Evolutionary conservation across 2,113 vertebrate genomes (phyloP).

Genomic region (Oreochromis spilurus): DNA sequence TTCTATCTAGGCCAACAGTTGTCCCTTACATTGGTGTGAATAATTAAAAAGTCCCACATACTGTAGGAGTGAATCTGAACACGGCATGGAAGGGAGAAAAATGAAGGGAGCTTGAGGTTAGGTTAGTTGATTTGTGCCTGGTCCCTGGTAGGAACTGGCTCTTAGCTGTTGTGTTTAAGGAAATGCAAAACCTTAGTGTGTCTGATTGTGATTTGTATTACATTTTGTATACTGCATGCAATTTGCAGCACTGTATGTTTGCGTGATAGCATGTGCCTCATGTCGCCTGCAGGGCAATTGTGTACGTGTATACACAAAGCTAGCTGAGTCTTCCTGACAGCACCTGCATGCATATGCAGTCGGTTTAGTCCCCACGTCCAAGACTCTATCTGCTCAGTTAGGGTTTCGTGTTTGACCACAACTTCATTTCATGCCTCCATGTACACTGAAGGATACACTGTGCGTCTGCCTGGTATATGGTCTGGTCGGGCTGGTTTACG

Average conservation of each 20-base stretch:
- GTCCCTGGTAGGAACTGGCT: not conserved
- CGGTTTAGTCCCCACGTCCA: not conserved
- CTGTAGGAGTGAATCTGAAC: not conserved
- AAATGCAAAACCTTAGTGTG: not conserved
- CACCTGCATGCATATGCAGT: not conserved
- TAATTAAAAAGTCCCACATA: constrained; percentile 32
- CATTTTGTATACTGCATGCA: not conserved
- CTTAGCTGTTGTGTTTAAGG: not conserved
- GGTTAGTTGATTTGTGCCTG: not conserved
- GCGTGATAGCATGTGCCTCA: not conserved
- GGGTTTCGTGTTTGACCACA: not conserved
- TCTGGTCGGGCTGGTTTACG: constrained; percentile 97
- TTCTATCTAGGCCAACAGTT: constrained; percentile 38
- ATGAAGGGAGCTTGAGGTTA: not conserved
- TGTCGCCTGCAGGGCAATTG: not conserved
- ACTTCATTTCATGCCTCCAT: not conserved
- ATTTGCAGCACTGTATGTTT: not conserved
- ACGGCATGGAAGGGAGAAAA: not conserved
- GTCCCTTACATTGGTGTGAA: constrained; percentile 38
- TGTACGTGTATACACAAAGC: not conserved
- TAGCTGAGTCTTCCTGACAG: not conserved
- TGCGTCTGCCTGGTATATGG: constrained; percentile 97
- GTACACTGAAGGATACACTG: constrained; percentile 86
- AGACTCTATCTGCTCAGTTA: not conserved
- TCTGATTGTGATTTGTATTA: not conserved